Percentiles rank a stretch among this genome's conserved stretches.
These are phyloP conservation scores for Spinibarbus caldwelli DNA, from an alignment of 2,797 vertebrate species.

Conservation along the genomic window DNA sequence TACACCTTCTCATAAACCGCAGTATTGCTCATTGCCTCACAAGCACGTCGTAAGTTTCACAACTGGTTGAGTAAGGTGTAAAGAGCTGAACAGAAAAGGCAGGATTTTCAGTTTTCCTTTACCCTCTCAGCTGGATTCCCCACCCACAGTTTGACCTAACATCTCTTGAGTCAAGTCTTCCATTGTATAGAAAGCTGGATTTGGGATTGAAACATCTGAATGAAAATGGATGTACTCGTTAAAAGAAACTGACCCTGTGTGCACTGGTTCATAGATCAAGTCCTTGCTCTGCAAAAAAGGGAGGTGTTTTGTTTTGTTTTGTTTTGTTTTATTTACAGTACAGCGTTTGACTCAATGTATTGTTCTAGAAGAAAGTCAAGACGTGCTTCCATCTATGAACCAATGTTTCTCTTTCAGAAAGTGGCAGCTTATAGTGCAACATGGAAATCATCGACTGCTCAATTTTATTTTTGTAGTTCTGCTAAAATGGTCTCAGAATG, in stretches of 20 bases:
- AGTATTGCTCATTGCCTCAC: background rate
- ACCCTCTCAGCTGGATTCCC: conserved; percentile 17
- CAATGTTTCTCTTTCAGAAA: conserved; percentile 7
- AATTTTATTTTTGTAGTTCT: background rate
- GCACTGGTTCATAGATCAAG: too few relatives aligned
- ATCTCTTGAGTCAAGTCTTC: conserved; percentile 29
- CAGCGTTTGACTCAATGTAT: conserved; percentile 50
- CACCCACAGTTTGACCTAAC: conserved; percentile 32
- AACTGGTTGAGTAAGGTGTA: conserved; percentile 7
- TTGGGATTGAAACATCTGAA: conserved; percentile 60
- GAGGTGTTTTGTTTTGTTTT: conserved; percentile 61
- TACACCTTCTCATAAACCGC: background rate
- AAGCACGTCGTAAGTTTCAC: background rate
- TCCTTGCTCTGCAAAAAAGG: conserved; percentile 54
- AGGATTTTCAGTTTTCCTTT: conserved; percentile 26
- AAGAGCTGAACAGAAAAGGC: conserved; percentile 18
- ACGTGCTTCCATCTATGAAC: background rate
- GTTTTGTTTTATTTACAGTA: too few relatives aligned
- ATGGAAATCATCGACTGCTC: background rate
- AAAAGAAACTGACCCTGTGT: conserved; percentile 64
- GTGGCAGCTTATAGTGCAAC: background rate
- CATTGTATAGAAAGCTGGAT: conserved; percentile 63
- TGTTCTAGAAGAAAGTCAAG: conserved; percentile 28
- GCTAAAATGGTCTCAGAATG: conserved; percentile 9
- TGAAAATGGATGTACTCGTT: conserved; percentile 59